These are phyloP conservation scores for Catamblyrhynchus diadema DNA, from an alignment of 2,797 vertebrate genomes.

Conservation along the genomic window DNA sequence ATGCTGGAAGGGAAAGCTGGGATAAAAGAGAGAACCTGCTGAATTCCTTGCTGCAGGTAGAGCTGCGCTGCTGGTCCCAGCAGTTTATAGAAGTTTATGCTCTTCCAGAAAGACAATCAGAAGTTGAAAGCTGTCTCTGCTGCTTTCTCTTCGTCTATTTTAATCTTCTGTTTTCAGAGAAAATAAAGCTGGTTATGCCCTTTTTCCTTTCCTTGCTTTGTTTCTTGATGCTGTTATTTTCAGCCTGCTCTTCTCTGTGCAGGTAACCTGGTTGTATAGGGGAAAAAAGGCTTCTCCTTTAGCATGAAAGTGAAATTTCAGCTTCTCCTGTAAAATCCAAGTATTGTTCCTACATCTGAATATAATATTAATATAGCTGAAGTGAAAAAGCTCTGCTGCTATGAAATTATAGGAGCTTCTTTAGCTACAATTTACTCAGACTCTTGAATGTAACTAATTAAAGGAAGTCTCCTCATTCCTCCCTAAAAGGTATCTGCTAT, in stretches of 20 bases:
- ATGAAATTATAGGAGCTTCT: background rate
- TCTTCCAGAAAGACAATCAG: background rate
- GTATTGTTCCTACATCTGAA: background rate
- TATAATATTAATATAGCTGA: background rate
- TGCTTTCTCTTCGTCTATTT: background rate
- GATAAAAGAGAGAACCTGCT: background rate
- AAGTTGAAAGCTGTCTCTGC: background rate
- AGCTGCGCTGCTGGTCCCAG: background rate
- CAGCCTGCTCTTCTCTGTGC: background rate
- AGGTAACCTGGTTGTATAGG: background rate
- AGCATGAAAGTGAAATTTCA: background rate
- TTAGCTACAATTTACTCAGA: background rate
- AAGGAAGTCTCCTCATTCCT: background rate
- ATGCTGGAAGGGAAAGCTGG: background rate
- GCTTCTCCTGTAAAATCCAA: background rate
- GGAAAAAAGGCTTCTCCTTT: background rate
- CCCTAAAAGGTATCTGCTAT: background rate
- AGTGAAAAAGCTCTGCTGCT: background rate
- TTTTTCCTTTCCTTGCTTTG: background rate
- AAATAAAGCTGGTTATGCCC: background rate
- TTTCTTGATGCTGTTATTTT: background rate
- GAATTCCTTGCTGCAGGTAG: background rate
- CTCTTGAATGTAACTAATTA: background rate
- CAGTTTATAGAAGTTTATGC: background rate
- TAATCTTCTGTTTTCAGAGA: background rate